Conservation (phyloP, 2,113 vertebrate genomes). For the Xiphias gladius region DNA sequence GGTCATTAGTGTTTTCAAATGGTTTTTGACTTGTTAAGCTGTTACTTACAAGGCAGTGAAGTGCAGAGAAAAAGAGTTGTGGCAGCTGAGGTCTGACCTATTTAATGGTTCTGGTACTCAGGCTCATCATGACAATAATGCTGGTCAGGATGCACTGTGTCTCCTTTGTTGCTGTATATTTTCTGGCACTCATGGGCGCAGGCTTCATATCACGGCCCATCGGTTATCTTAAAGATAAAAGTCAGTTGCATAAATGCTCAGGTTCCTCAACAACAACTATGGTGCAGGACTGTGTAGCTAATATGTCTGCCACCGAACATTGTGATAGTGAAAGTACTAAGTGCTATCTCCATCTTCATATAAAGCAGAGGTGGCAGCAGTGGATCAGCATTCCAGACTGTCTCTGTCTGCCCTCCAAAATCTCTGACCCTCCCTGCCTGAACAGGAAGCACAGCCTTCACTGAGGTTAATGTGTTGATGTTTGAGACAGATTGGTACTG, state of each 20-base stretch:
- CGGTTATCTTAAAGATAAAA: constrained; percentile 10
- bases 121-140: constrained; percentile 48
- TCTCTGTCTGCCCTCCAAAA: constrained; percentile 64
- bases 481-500: constrained; percentile 42
- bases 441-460: constrained; percentile 42
- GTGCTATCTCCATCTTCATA: constrained; percentile 34
- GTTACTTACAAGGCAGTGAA: constrained; percentile 17
- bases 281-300: constrained; percentile 17
- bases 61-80: constrained; percentile 19
- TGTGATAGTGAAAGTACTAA: constrained; percentile 15
- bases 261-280: not conserved
- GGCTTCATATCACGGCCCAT: constrained; percentile 32
- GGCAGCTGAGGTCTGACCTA: constrained; percentile 41
- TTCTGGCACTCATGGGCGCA: constrained; percentile 39
- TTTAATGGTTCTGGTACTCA: constrained; percentile 51
- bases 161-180: constrained; percentile 41
- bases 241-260: not conserved
- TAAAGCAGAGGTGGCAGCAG: constrained; percentile 48
- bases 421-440: constrained; percentile 28
- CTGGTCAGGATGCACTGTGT: constrained; percentile 50
- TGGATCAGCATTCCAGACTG: constrained; percentile 58
- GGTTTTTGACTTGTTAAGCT: constrained; percentile 20
- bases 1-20: not conserved
- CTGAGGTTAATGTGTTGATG: constrained; percentile 49
- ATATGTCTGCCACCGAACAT: constrained; percentile 22